Percentiles rank a stretch among this genome's conserved stretches.
Evolutionary conservation across 1,140 invertebrate species (phyloP).

Genomic region (Drosophila setifemur): DNA sequence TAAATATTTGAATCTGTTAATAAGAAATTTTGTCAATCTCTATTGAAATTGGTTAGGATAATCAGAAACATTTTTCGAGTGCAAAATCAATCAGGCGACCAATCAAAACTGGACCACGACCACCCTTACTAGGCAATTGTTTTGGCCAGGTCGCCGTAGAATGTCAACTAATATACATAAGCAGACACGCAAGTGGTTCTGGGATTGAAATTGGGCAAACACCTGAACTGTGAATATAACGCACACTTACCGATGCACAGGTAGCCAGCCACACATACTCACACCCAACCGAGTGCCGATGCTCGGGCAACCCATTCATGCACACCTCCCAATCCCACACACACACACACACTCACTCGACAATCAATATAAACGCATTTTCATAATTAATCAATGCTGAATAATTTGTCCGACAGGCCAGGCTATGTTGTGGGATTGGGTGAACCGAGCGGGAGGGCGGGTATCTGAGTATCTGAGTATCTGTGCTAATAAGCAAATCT

Average conservation of each 20-base stretch:
- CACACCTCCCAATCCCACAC: slow-evolving; percentile 6
- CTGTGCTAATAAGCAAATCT: slow-evolving; percentile 67
- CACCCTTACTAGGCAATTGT: slow-evolving; percentile 49
- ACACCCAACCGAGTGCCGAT: not conserved
- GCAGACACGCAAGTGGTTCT: slow-evolving; percentile 50
- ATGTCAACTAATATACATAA: slow-evolving; percentile 62
- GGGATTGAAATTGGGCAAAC: slow-evolving; percentile 52
- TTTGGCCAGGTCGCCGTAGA: slow-evolving; percentile 23
- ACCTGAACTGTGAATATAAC: slow-evolving; percentile 28
- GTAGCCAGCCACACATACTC: not conserved
- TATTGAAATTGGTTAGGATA: too few relatives aligned
- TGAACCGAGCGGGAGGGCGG: not conserved
- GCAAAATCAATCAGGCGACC: slow-evolving; percentile 6
- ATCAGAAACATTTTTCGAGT: not conserved
- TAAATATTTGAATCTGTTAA: too few relatives aligned
- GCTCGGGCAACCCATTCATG: not conserved
- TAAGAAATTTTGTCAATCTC: too few relatives aligned
- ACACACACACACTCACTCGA: slow-evolving; percentile 8
- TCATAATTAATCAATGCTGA: slow-evolving; percentile 80
- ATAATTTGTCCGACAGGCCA: slow-evolving; percentile 62
- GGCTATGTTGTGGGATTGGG: slow-evolving; percentile 26
- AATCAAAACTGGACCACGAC: not conserved
- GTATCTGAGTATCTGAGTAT: slow-evolving; percentile 4
- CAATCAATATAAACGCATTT: slow-evolving; percentile 80
- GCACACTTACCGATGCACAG: not conserved